Conservation (phyloP, 2,113 vertebrate species). For the Tragelaphus scriptus region DNA sequence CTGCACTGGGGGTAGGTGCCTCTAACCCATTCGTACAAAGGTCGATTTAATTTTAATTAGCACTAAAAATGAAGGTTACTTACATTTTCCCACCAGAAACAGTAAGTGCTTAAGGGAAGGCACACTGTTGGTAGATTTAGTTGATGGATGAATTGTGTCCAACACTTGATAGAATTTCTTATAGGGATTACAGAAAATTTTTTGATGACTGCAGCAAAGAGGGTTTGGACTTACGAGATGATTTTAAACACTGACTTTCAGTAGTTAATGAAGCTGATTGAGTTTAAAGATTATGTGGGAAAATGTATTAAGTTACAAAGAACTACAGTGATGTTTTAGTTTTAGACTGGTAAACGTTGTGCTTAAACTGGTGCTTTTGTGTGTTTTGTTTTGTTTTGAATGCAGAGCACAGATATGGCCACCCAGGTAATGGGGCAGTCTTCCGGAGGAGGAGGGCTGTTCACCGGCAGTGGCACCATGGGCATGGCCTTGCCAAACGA, state of each 20-base stretch:
- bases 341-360: background rate
- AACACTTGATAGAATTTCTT: background rate
- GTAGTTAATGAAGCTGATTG: background rate
- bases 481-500: conserved; percentile 84
- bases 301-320: background rate
- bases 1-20: background rate
- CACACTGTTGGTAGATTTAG: background rate
- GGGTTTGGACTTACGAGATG: background rate
- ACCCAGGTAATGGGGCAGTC: conserved; percentile 89
- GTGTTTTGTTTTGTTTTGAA: conserved; percentile 13
- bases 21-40: background rate
- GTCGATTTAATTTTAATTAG: conserved; percentile 9
- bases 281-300: background rate
- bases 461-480: conserved; percentile 76
- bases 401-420: conserved; percentile 84
- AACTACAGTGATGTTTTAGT: background rate
- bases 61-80: background rate
- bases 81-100: background rate
- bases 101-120: background rate
- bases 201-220: background rate
- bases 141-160: background rate
- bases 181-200: background rate
- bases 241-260: background rate
- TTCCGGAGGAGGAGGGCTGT: conserved; percentile 79
- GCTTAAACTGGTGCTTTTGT: conserved; percentile 37